phyloP scores from a whole-genome alignment of 2,888 invertebrate species.

The Calameuta filiformis region DNA sequence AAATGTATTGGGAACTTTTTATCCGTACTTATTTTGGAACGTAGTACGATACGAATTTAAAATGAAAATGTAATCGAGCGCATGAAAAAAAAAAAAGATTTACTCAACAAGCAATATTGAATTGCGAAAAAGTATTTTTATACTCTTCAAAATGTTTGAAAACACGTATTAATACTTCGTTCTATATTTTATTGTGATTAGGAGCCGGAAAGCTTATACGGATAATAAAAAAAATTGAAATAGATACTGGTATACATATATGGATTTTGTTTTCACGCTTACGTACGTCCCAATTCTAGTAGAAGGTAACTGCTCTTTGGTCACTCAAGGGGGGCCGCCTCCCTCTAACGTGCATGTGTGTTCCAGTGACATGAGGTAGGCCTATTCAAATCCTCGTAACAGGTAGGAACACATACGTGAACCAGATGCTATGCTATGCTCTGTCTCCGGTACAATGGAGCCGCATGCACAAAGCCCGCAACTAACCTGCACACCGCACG shows the following conservation, averaged over 20 bases:
- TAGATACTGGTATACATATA: not conserved
- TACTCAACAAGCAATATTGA: too few species aligned
- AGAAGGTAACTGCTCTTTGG: conserved; percentile 5
- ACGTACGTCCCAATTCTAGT: conserved; percentile 5
- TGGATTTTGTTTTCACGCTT: not conserved
- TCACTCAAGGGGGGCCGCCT: not conserved
- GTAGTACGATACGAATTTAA: not conserved
- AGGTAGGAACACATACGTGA: conserved; percentile 12
- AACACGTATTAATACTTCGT: too few species aligned
- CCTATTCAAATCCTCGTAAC: not conserved
- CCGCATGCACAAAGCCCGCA: conserved; percentile 30
- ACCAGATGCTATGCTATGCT: conserved; percentile 21
- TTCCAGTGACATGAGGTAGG: not conserved
- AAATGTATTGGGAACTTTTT: not conserved
- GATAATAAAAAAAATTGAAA: not conserved
- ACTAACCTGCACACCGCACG: conserved; percentile 24
- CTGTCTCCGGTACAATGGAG: conserved; percentile 34
- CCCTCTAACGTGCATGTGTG: not conserved
- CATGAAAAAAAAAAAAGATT: too few species aligned
- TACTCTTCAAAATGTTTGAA: not conserved
- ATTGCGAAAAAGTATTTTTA: not conserved
- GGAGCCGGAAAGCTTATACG: too few species aligned
- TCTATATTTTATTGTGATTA: too few species aligned
- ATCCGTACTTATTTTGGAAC: not conserved
- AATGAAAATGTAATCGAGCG: not conserved